A percentile compares a stretch with the other conserved stretches of the same genome.
phyloP scores from a whole-genome alignment of 1,140 invertebrate species.

The Drosophila nigrodunni region DNA sequence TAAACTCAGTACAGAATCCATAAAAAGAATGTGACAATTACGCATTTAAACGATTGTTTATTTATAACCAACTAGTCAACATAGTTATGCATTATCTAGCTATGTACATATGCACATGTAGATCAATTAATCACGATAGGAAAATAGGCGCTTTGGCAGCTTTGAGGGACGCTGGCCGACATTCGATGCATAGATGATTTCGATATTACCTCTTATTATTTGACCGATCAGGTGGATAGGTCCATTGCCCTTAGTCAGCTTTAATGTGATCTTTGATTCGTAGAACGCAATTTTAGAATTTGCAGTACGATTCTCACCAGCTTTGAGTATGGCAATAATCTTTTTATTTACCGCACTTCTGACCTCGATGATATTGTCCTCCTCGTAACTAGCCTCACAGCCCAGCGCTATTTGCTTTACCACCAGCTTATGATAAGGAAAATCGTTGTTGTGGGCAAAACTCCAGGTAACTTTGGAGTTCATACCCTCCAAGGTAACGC shows the following conservation, averaged over 20 bases:
- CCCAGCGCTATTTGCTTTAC: constrained; percentile 8
- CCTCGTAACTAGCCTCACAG: not conserved
- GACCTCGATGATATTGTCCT: constrained; percentile 9
- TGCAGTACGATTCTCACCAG: not conserved
- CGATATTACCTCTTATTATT: not conserved
- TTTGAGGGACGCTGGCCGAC: too few relatives aligned
- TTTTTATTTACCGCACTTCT: not conserved
- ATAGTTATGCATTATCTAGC: too few relatives aligned
- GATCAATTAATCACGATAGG: too few relatives aligned
- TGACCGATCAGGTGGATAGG: constrained; percentile 4
- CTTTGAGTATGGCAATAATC: not conserved
- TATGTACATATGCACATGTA: too few relatives aligned
- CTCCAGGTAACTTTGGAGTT: not conserved
- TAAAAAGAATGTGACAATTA: too few relatives aligned
- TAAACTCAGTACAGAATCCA: too few relatives aligned
- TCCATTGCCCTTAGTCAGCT: constrained; percentile 1
- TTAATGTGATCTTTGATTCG: constrained; percentile 1
- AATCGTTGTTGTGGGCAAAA: too few relatives aligned
- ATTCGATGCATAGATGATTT: too few relatives aligned
- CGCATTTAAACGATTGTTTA: too few relatives aligned
- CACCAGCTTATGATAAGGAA: not conserved
- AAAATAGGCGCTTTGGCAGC: too few relatives aligned
- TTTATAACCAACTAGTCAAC: too few relatives aligned
- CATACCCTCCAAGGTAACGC: not conserved
- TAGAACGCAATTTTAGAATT: constrained; percentile 1